Evolutionary conservation across 2,888 invertebrate genomes (phyloP).

Genomic region (Nomada ruficornis): DNA sequence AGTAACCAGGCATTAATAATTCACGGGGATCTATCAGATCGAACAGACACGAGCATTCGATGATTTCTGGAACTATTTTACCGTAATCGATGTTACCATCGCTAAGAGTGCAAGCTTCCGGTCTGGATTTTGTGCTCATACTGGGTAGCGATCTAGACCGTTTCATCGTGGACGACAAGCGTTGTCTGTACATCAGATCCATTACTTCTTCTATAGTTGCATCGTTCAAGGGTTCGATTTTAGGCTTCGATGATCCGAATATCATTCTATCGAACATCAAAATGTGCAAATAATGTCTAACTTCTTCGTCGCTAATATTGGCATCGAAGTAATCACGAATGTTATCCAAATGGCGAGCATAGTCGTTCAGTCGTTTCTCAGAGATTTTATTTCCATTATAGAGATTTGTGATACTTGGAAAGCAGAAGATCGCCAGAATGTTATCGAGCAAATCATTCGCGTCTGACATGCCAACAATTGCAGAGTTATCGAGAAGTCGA

Average conservation of each 20-base stretch:
- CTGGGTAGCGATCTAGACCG: slow-evolving; percentile 21
- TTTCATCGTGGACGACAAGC: not conserved
- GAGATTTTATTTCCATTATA: slow-evolving; percentile 37
- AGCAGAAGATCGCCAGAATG: slow-evolving; percentile 45
- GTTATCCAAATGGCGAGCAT: slow-evolving; percentile 44
- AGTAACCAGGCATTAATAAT: slow-evolving; percentile 64
- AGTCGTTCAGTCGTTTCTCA: slow-evolving; percentile 19
- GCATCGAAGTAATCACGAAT: slow-evolving; percentile 25
- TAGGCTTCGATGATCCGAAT: not conserved
- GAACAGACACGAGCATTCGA: slow-evolving; percentile 67
- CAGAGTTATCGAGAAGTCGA: slow-evolving; percentile 32
- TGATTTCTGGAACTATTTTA: slow-evolving; percentile 16
- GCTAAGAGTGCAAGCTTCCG: slow-evolving; percentile 28
- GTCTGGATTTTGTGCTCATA: not conserved
- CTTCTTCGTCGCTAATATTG: slow-evolving; percentile 31
- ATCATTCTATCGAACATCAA: slow-evolving; percentile 61
- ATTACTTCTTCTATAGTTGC: not conserved
- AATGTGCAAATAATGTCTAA: slow-evolving; percentile 54
- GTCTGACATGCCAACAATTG: not conserved
- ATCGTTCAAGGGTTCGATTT: not conserved
- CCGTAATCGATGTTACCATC: slow-evolving; percentile 54
- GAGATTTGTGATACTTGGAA: slow-evolving; percentile 58
- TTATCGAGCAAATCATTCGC: slow-evolving; percentile 33
- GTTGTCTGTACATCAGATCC: not conserved
- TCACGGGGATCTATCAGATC: slow-evolving; percentile 66